phyloP scores from a whole-genome alignment of 2,797 vertebrate species.

The Sorex maritimensis region DNA sequence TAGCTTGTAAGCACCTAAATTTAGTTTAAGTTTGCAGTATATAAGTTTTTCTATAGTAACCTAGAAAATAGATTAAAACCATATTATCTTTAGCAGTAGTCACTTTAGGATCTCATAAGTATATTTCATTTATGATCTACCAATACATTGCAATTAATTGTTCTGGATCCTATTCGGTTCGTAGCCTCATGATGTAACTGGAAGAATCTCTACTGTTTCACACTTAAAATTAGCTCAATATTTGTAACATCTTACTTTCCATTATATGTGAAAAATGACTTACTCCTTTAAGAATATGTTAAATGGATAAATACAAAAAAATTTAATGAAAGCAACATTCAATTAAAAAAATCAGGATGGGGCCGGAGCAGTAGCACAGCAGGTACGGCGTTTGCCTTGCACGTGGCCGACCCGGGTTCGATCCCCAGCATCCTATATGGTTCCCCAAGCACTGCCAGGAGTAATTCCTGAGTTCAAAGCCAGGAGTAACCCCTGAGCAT shows the following conservation, averaged over 20 bases:
- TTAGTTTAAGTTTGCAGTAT: conserved; percentile 7
- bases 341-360: not conserved
- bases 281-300: not conserved
- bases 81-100: not conserved
- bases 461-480: no score
- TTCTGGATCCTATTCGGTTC: not conserved
- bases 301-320: not conserved
- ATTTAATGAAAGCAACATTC: not conserved
- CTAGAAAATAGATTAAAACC: not conserved
- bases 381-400: no score
- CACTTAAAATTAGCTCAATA: conserved; percentile 6
- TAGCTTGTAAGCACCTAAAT: not conserved
- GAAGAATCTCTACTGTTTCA: not conserved
- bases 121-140: not conserved
- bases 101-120: not conserved
- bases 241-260: not conserved
- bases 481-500: no score
- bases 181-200: not conserved
- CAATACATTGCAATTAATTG: no score
- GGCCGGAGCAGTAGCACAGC: no score
- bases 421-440: no score
- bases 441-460: no score
- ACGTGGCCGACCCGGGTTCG: no score
- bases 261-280: conserved; percentile 14
- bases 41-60: not conserved